These are phyloP conservation scores for Phaetusa simplex DNA, from an alignment of 2,113 vertebrate genomes.

Conservation along the genomic window DNA sequence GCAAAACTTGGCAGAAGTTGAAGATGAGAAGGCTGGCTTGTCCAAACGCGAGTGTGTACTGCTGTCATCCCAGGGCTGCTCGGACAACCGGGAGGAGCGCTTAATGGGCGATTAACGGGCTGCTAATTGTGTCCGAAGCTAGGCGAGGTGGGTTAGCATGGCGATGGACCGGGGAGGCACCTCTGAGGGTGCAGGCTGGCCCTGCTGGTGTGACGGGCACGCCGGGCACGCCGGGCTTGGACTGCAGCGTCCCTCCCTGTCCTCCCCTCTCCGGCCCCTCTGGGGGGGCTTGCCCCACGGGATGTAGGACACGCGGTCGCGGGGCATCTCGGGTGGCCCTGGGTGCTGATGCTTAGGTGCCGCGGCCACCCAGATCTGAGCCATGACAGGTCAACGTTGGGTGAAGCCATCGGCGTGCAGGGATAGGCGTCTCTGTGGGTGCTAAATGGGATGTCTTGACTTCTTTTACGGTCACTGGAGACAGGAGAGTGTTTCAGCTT, in stretches of 20 bases:
- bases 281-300: not conserved
- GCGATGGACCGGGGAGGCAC: not conserved
- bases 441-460: not conserved
- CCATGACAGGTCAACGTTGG: not conserved
- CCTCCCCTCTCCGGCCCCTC: not conserved
- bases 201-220: not conserved
- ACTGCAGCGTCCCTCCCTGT: not conserved
- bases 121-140: not conserved
- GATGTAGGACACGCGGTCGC: not conserved
- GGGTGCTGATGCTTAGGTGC: not conserved
- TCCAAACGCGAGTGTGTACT: not conserved
- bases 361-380: not conserved
- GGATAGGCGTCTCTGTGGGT: not conserved
- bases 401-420: not conserved
- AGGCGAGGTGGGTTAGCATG: not conserved
- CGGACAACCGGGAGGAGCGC: not conserved
- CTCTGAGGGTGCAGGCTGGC: not conserved
- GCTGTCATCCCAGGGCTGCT: not conserved
- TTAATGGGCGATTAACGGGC: not conserved
- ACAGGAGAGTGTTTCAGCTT: not conserved
- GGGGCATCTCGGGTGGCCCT: not conserved
- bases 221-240: not conserved
- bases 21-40: not conserved
- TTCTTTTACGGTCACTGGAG: not conserved
- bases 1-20: not conserved